Evolutionary conservation across 2,888 invertebrate genomes (phyloP), one percentile per base, ranked within the genome.

Genomic region (Furcula furcula): DNA sequence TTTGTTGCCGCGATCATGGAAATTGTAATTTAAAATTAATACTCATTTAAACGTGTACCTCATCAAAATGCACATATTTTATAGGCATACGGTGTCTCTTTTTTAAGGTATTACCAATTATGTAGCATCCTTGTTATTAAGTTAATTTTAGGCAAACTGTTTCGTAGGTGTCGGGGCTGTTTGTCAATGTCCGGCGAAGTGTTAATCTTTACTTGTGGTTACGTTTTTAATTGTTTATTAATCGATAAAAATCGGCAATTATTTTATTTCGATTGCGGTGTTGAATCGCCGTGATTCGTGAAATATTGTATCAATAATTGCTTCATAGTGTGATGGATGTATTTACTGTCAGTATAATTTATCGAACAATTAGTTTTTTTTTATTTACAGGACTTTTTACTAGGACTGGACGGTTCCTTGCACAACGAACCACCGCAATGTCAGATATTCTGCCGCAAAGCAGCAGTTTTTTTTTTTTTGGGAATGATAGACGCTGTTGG

Each of bases 21-120:
- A 61, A 75, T 76, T 76, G 56, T 70, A 76, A 74, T 65, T 77
- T 73, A 70, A 77, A 76, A 76, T 76, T 60, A 61, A 69, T 57
- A 61, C 63, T 69, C 70, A 70, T 76, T 65, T 75, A 73, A 66
- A 60, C 60, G 65, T 72, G 70, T 67, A 50, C 40, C 43, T 76
- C 72, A 76, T 79, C 58, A 76, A 70, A 65, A 77, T 76, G 77
- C 74, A 65, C 77, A 76, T 77, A 71, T 47, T 61, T 60, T 32
- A 51, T 11, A 31, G 29, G 36, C 42, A 41, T 27, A 23, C 32
- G 35, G 49, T 50, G 40, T 41, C 30, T 53, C n/a, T 53, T 63
- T 56, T 56, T 50, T 42, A 62, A 59, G 56, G 56, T 14, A 4
- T 66, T 71, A 23, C 6, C 72, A 76, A 75, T 76, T 72, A 74